These are phyloP conservation scores for Ciconia maguari DNA, from an alignment of 2,113 vertebrate genomes.

Conservation along the genomic window DNA sequence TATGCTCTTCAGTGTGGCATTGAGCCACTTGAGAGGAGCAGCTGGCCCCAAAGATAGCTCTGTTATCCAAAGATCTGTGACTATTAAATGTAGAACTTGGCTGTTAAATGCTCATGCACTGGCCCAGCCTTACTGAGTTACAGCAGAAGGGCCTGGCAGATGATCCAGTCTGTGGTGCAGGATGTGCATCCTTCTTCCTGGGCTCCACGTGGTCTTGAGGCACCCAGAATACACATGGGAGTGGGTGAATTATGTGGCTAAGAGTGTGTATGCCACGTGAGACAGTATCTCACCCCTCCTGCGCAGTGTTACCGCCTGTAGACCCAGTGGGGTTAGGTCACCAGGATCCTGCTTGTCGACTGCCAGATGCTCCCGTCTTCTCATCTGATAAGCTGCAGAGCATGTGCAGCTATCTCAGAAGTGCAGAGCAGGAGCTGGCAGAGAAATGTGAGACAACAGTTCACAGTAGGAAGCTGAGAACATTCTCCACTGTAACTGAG, in stretches of 20 bases:
- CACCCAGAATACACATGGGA: not conserved
- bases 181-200: not conserved
- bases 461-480: not conserved
- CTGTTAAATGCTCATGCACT: not conserved
- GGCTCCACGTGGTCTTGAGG: not conserved
- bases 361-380: not conserved
- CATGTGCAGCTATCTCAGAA: not conserved
- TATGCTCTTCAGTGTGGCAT: not conserved
- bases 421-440: not conserved
- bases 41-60: not conserved
- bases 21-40: not conserved
- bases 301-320: not conserved
- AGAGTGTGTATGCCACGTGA: not conserved
- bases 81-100: not conserved
- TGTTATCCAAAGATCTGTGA: not conserved
- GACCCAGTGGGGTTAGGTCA: not conserved
- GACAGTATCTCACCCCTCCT: not conserved
- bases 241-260: not conserved
- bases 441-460: not conserved
- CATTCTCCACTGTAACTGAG: not conserved
- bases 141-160: not conserved
- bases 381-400: not conserved
- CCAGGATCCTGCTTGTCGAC: not conserved
- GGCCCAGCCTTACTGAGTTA: not conserved
- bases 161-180: not conserved